Evolutionary conservation across 2,797 vertebrate species (phyloP).

Genomic region (Aplochiton taeniatus): DNA sequence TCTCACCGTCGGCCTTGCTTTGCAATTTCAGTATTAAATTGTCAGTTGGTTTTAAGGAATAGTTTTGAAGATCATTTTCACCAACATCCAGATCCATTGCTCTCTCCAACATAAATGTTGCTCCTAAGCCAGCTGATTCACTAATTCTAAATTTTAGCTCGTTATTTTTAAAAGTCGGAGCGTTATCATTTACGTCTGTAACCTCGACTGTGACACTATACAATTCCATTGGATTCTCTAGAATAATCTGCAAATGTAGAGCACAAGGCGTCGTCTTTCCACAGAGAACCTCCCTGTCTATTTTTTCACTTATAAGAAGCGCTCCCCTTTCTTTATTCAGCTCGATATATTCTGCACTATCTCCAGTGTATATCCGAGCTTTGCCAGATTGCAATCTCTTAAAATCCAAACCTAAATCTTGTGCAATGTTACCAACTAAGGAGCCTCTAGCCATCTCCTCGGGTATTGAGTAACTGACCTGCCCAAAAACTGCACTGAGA

Average conservation of each 20-base stretch:
- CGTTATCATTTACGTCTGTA: slow-evolving; percentile 31
- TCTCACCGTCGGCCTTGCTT: slow-evolving; percentile 27
- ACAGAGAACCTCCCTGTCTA: slow-evolving; percentile 68
- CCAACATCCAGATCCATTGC: slow-evolving; percentile 39
- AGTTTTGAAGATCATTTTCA: slow-evolving; percentile 33
- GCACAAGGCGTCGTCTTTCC: slow-evolving; percentile 52
- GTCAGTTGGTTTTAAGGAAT: slow-evolving; percentile 32
- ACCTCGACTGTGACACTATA: slow-evolving; percentile 10
- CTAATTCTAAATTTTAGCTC: slow-evolving; percentile 28
- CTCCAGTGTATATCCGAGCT: slow-evolving; percentile 62
- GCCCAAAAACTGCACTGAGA: slow-evolving; percentile 27
- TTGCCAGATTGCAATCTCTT: slow-evolving; percentile 50
- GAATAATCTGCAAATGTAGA: slow-evolving; percentile 59
- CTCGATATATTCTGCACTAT: slow-evolving; percentile 62
- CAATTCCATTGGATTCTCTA: slow-evolving; percentile 45
- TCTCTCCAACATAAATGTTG: slow-evolving; percentile 28
- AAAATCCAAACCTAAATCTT: slow-evolving; percentile 65
- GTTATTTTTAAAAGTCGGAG: slow-evolving; percentile 24
- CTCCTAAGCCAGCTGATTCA: slow-evolving; percentile 24
- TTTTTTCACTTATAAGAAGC: slow-evolving; percentile 56
- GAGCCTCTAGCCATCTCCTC: slow-evolving; percentile 60
- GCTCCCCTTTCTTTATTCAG: slow-evolving; percentile 55
- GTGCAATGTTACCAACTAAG: slow-evolving; percentile 64
- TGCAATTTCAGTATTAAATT: slow-evolving; percentile 38
- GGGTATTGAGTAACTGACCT: slow-evolving; percentile 47